Base-by-base conservation (phyloP, 2,888 invertebrate genomes). In the Latrodectus hesperus region DNA sequence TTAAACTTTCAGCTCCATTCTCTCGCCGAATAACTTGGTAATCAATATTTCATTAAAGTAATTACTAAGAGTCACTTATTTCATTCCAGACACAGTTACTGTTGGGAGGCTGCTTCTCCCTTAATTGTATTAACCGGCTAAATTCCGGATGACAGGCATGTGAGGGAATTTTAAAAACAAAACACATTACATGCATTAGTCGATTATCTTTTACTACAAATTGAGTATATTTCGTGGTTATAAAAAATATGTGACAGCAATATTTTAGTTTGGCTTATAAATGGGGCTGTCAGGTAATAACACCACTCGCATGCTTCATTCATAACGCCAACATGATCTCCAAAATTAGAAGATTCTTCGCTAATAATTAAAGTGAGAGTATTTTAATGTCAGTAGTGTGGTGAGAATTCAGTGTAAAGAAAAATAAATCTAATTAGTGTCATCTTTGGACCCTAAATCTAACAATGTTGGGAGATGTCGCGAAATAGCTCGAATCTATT, bases 351-450 rank as follows among this genome's bases (percentile, higher is more conserved):
- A 38, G 38, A 74, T 70, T 68, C 72, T 60, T 60, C 80, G 51
- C 72, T 71, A 77, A 80, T 87, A 87, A 87, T 87, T 87, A 87
- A 82, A 82, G 80, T 87, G 67, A 87, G 75, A 81, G 86, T 81
- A 49, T 87, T 87, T 73, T 76, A 80, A 22, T 87, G 86, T 87
- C 49, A 16, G n/a, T 26, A 6, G 38, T 38, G 38, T 38, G 38
- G 38, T 38, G 38, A 38, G 38, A 6, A 38, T 38, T 38, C 38
- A 38, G 2, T 38, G 38, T 38, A 6, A 38, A 38, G 38, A 38
- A 38, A 38, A 38, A 38, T 38, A 38, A 38, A 38, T 38, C 38
- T 38, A 38, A 38, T 38, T 38, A 38, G 38, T 38, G 38, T 38
- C 38, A 38, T 6, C 6, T 6, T 38, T 38, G 38, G 38, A 6